Evolutionary conservation across 2,888 invertebrate genomes (phyloP), one percentile per base, ranked within the genome.

Genomic region (Apotomis capreana): DNA sequence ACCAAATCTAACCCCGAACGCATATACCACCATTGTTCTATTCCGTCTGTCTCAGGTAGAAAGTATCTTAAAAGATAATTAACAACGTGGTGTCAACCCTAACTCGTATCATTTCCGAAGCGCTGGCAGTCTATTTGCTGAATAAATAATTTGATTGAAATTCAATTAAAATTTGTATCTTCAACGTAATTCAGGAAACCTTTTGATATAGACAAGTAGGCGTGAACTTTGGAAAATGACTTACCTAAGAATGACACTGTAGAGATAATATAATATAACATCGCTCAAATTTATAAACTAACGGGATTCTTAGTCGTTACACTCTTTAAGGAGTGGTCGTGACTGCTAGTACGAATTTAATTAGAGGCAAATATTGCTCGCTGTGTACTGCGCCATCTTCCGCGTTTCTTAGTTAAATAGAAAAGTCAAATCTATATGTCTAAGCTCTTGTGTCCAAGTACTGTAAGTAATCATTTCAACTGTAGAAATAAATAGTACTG

Each of bases 61-160:
- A 40, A 6, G 40, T 40, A 6, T 49, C 49, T 49, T 49, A 49
- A 1, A 58, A 52, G 15, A 15, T 40, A 52, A 15, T 49, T 40
- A 0, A n/a, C 3, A 6, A 44, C 26, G 54, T 62, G 26, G 4
- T 15, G 37, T 15, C 65, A 70, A 37, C 70, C 70, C 65, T 70
- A 55, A 9, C 3, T 12, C 46, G 15, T 65, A 60, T 65, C 49
- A 70, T 61, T 61, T 55, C 54, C 15, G 49, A 67, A 61, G 54
- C 65, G 60, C 46, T 52, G 60, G 37, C 40, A 67, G 55, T 49
- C 55, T 61, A 60, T 70, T 70, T 70, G 40, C n/a, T 49, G 55
- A 55, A 40, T 67, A 61, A 70, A 67, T 70, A 55, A 60, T 61
- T 61, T 70, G 52, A 70, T 65, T 70, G 65, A 67, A 70, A 70